Evolutionary conservation across 2,888 invertebrate species (phyloP), one percentile per base, ranked within the genome.

Genomic region (Drosophila birchii): DNA sequence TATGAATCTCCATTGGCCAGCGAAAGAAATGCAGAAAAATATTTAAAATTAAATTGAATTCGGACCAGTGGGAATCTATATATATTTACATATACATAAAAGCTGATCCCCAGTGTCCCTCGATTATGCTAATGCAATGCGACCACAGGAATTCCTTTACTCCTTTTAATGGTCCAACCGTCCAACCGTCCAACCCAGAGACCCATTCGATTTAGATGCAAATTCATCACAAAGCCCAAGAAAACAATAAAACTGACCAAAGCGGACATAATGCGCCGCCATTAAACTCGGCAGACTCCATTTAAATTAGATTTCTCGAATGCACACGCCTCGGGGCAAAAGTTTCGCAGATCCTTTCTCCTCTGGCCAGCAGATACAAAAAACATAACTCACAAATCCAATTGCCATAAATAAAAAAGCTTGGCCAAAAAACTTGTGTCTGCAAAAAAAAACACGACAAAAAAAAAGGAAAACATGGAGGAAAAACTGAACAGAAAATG

Each of bases 191-290:
- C 51, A 8, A 5, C 12, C 32, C 11, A 5, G n/a, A 66, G 14
- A 23, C 32, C 32, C 73, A 89, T 91, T 92, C 91, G 91, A 91
- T 92, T 92, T 92, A 92, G 90, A 92, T 92, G 91, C 91, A 92
- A 92, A 92, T 92, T 92, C 91, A 90, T 91, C 90, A 91, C 84
- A 86, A 83, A 88, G 87, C 89, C 81, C 86, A 64, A 60, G 73
- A 75, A 78, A 81, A 78, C 72, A 76, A 85, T 84, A 85, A 63
- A 78, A 49, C 78, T 77, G 82, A 79, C 79, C 82, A 78, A 44
- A 47, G 69, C 62, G 66, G 53, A 81, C 81, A 80, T 79, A 81
- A 78, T 79, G 76, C 76, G 45, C 39, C 18, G 64, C 64, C 51
- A 43, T 66, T 66, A 54, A 66, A 57, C 57, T 58, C 57, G 54